A percentile compares a stretch with the other conserved stretches of the same genome.
phyloP scores from a whole-genome alignment of 2,888 invertebrate genomes.

The Barypeithes pellucidus region DNA sequence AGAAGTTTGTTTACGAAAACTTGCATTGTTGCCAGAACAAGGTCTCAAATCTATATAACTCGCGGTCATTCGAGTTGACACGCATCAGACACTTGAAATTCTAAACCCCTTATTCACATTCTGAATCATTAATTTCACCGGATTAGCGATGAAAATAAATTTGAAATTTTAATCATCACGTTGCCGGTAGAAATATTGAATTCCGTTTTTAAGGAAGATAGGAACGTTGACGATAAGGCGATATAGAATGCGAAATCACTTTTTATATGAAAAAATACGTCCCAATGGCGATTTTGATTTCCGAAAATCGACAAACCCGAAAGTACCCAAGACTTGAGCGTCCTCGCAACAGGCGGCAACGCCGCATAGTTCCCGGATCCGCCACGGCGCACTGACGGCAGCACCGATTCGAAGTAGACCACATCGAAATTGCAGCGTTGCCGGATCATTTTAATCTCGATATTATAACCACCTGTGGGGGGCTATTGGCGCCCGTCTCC shows the following conservation, averaged over 20 bases:
- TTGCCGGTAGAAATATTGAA: not conserved
- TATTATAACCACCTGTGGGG: conserved; percentile 53
- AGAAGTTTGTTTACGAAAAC: conserved; percentile 45
- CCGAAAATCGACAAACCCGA: conserved; percentile 11
- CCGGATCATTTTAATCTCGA: conserved; percentile 11
- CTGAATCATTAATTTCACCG: conserved; percentile 35
- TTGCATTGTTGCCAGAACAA: conserved; percentile 49
- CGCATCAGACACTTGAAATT: conserved; percentile 47
- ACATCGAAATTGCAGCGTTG: conserved; percentile 38
- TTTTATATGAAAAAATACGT: conserved; percentile 25
- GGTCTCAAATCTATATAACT: conserved; percentile 47
- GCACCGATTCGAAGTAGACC: conserved; percentile 39
- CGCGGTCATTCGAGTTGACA: conserved; percentile 51
- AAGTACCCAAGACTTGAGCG: not conserved
- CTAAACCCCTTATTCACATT: conserved; percentile 41
- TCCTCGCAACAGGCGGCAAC: conserved; percentile 27
- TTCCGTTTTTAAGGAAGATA: not conserved
- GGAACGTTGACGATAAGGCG: not conserved
- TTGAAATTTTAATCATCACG: not conserved
- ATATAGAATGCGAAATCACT: not conserved
- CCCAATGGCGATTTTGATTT: conserved; percentile 13
- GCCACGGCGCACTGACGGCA: conserved; percentile 34
- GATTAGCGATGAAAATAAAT: not conserved
- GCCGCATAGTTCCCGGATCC: conserved; percentile 21
- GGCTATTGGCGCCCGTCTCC: conserved; percentile 44